A percentile compares a stretch with the other conserved stretches of the same genome.
Evolutionary conservation across 2,113 vertebrate genomes (phyloP).

Genomic region (Proterorhinus semilunaris): DNA sequence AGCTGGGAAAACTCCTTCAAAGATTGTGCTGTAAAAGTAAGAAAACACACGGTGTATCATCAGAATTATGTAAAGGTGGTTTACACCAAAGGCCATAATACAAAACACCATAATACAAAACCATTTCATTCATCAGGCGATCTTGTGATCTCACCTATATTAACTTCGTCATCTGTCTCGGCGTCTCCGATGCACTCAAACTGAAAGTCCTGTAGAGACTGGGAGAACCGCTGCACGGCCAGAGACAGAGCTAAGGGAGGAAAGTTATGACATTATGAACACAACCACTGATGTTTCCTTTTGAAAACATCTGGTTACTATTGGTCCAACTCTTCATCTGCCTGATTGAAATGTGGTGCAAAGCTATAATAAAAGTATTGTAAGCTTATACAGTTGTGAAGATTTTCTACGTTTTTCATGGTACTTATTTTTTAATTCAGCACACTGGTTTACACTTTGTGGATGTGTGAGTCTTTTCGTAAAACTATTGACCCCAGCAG

Average conservation of each 20-base stretch:
- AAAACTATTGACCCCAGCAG: no score
- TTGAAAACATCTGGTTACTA: background rate
- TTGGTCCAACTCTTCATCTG: background rate
- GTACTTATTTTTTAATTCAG: no score
- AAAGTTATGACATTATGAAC: slow-evolving; percentile 5
- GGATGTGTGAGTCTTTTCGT: no score
- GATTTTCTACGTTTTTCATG: no score
- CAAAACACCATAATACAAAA: background rate
- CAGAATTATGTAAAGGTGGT: background rate
- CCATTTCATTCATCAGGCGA: background rate
- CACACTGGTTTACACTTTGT: no score
- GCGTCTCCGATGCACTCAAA: slow-evolving; percentile 97
- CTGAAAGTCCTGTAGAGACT: slow-evolving; percentile 95
- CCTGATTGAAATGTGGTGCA: no score
- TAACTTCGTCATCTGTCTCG: slow-evolving; percentile 97
- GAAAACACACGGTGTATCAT: background rate
- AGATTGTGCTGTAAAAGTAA: slow-evolving; percentile 84
- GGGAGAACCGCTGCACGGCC: slow-evolving; percentile 94
- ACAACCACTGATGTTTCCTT: slow-evolving; percentile 2
- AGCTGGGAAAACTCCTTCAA: slow-evolving; percentile 96
- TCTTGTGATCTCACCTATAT: slow-evolving; percentile 84
- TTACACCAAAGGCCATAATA: no score
- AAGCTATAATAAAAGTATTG: no score
- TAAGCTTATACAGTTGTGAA: no score
- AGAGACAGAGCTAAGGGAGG: slow-evolving; percentile 85